Evolutionary conservation across 1,140 invertebrate genomes (phyloP).

Genomic region (Caenorhabditis latens): DNA sequence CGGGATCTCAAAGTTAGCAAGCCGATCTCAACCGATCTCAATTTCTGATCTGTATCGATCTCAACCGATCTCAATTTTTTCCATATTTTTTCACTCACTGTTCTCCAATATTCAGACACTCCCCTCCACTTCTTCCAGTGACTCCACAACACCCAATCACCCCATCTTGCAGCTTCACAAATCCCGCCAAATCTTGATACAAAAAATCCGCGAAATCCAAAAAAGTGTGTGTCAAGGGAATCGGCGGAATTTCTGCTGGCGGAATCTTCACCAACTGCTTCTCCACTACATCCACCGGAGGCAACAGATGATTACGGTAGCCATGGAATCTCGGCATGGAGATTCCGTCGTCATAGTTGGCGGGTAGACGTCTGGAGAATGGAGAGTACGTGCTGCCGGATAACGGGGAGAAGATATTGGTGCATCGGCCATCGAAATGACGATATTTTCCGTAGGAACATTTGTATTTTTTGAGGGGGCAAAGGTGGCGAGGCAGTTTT

Average conservation of each 20-base stretch:
- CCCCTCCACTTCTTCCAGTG: background rate
- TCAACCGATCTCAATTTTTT: too few species aligned
- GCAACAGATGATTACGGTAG: background rate
- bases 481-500: background rate
- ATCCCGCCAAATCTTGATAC: background rate
- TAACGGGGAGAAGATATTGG: constrained; percentile 10
- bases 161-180: constrained; percentile 19
- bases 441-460: constrained; percentile 29
- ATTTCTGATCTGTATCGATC: too few species aligned
- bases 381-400: constrained; percentile 16
- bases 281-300: background rate
- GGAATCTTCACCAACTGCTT: background rate
- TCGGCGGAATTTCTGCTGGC: background rate
- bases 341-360: constrained; percentile 33
- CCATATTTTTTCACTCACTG: too few species aligned
- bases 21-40: too few species aligned
- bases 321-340: background rate
- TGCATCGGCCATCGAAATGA: constrained; percentile 20
- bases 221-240: background rate
- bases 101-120: constrained; percentile 13
- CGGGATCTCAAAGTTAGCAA: too few species aligned
- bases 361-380: background rate
- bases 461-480: constrained; percentile 22
- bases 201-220: constrained; percentile 12
- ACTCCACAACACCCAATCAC: background rate